These are phyloP conservation scores for Panurus biarmicus DNA, from an alignment of 2,113 vertebrate species.

Conservation along the genomic window DNA sequence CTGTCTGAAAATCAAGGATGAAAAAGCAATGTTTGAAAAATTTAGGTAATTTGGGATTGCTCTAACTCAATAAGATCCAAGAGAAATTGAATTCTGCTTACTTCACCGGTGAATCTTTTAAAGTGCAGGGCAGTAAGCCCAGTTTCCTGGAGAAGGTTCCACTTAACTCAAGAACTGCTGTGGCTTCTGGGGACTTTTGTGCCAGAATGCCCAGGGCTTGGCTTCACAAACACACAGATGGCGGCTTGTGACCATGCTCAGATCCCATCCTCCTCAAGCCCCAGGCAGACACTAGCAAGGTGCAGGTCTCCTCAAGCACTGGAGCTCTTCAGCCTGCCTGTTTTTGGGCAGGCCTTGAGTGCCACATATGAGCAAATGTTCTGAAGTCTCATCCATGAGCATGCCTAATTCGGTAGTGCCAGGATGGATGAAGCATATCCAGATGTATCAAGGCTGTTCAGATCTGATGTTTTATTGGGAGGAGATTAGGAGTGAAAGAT, in stretches of 20 bases:
- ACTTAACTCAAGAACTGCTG: neutral
- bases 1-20: neutral
- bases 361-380: neutral
- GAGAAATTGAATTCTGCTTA: neutral
- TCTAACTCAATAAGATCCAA: neutral
- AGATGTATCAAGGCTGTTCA: neutral
- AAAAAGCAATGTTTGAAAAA: neutral
- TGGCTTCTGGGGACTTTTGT: neutral
- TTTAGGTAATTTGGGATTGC: neutral
- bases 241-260: neutral
- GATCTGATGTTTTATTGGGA: neutral
- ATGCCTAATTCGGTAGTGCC: neutral
- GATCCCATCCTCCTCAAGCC: neutral
- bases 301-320: neutral
- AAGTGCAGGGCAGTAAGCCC: neutral
- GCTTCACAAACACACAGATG: fast-evolving
- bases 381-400: neutral
- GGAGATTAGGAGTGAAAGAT: neutral
- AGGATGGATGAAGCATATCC: neutral
- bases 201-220: neutral
- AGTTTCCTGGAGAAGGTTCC: neutral
- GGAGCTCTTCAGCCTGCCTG: neutral
- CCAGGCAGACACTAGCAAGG: neutral
- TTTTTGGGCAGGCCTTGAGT: neutral
- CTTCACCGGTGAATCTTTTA: neutral